phyloP scores from a whole-genome alignment of 2,888 invertebrate species.

The Apotomis betuletana region DNA sequence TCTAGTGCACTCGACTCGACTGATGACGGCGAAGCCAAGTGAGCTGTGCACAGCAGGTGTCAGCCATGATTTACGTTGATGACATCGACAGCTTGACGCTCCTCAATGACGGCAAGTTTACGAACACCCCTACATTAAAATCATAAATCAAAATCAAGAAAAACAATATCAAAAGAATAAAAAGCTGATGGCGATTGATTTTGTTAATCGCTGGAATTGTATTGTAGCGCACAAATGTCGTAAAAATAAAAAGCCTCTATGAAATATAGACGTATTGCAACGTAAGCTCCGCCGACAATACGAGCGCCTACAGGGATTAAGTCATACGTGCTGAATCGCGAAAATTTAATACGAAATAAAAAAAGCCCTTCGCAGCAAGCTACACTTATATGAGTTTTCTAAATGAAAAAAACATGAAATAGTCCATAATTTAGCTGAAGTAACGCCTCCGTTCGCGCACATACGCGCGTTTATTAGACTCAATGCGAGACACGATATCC shows the following conservation, averaged over 20 bases:
- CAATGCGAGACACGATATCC: constrained; percentile 57
- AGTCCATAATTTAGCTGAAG: constrained; percentile 59
- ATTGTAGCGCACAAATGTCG: constrained; percentile 30
- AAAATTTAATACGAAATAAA: constrained; percentile 39
- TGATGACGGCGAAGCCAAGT: constrained; percentile 24
- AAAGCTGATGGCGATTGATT: constrained; percentile 19
- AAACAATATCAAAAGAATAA: not conserved
- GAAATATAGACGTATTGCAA: constrained; percentile 42
- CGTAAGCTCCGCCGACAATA: constrained; percentile 43
- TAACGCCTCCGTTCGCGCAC: constrained; percentile 62
- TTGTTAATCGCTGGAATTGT: constrained; percentile 34
- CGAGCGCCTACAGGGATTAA: constrained; percentile 41
- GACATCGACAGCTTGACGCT: not conserved
- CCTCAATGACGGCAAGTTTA: not conserved
- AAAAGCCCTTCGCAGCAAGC: constrained; percentile 18
- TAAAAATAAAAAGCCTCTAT: constrained; percentile 35
- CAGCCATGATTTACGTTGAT: constrained; percentile 11
- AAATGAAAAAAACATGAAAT: constrained; percentile 52
- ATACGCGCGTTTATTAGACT: constrained; percentile 60
- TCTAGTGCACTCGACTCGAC: constrained; percentile 23
- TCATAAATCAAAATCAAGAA: not conserved
- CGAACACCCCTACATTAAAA: not conserved
- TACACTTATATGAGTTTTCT: constrained; percentile 40
- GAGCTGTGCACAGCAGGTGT: constrained; percentile 25
- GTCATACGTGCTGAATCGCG: constrained; percentile 40